phyloP scores from a whole-genome alignment of 1,140 invertebrate species.

The Bombus fervidus region DNA sequence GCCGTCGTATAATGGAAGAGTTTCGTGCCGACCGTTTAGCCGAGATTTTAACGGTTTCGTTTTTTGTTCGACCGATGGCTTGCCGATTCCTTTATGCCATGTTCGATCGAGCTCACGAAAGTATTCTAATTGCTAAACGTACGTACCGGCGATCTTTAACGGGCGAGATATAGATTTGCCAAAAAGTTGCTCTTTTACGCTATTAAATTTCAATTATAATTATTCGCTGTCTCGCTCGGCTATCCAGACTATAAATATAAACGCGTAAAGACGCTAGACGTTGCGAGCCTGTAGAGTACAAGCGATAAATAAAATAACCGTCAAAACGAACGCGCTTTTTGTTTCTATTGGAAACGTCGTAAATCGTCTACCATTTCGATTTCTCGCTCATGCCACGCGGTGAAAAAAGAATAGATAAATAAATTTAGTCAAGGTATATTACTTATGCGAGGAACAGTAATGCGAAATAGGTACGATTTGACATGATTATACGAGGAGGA shows the following conservation, averaged over 20 bases:
- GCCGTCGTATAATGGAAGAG: background rate
- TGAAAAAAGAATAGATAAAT: background rate
- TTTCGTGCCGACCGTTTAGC: background rate
- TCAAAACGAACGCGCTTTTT: too few relatives aligned
- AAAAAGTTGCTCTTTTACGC: too few relatives aligned
- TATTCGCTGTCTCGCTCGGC: too few relatives aligned
- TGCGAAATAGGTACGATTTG: constrained; percentile 44
- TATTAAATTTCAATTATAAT: too few relatives aligned
- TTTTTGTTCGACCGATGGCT: background rate
- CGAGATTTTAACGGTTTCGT: background rate
- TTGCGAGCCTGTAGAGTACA: too few relatives aligned
- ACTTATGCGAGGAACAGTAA: constrained; percentile 7
- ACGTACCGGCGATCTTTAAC: background rate
- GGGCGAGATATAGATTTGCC: background rate
- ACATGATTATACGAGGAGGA: constrained; percentile 39
- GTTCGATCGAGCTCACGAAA: background rate
- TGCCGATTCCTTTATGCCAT: too few relatives aligned
- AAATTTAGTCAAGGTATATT: background rate
- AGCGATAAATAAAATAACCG: too few relatives aligned
- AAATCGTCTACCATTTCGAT: background rate
- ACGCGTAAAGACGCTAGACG: too few relatives aligned
- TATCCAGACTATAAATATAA: too few relatives aligned
- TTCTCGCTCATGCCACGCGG: background rate
- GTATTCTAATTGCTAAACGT: rapidly evolving
- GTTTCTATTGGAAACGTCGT: background rate